Evolutionary conservation across 2,888 invertebrate genomes (phyloP).

Genomic region (Pyralis farinalis): DNA sequence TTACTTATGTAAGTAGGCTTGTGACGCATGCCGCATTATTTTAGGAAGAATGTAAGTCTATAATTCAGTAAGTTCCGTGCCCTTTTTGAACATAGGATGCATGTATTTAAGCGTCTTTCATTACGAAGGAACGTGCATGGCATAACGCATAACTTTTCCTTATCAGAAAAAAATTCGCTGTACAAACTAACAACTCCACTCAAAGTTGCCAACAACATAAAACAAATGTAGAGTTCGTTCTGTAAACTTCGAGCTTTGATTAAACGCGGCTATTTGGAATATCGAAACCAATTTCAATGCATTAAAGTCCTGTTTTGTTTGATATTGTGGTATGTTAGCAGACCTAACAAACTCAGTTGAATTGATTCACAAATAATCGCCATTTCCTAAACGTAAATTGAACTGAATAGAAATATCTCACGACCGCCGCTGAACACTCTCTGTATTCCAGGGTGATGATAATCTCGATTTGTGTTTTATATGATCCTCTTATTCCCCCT

Average conservation of each 20-base stretch:
- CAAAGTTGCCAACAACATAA: conserved; percentile 20
- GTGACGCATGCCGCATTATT: no score
- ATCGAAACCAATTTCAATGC: neutral
- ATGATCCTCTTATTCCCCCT: no score
- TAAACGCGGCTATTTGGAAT: conserved; percentile 17
- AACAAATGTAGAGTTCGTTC: conserved; percentile 11
- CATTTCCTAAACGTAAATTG: conserved; percentile 14
- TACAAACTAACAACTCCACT: conserved; percentile 14
- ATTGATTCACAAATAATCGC: conserved; percentile 30
- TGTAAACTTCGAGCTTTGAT: conserved; percentile 28
- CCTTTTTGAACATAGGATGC: no score
- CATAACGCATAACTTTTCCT: conserved; percentile 2
- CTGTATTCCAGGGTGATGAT: no score
- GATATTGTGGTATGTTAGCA: neutral
- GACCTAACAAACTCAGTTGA: conserved; percentile 22
- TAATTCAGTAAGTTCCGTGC: no score
- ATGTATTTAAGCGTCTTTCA: no score
- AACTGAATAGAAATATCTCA: conserved; percentile 27
- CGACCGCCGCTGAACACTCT: conserved; percentile 1
- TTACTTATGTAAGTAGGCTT: no score
- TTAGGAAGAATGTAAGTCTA: no score
- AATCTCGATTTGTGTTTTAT: no score
- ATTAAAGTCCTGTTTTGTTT: neutral
- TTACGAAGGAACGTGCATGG: no score
- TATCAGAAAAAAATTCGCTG: conserved; percentile 15